These are phyloP conservation scores for Cerastoderma edule DNA, from an alignment of 2,888 invertebrate genomes.

Conservation along the genomic window DNA sequence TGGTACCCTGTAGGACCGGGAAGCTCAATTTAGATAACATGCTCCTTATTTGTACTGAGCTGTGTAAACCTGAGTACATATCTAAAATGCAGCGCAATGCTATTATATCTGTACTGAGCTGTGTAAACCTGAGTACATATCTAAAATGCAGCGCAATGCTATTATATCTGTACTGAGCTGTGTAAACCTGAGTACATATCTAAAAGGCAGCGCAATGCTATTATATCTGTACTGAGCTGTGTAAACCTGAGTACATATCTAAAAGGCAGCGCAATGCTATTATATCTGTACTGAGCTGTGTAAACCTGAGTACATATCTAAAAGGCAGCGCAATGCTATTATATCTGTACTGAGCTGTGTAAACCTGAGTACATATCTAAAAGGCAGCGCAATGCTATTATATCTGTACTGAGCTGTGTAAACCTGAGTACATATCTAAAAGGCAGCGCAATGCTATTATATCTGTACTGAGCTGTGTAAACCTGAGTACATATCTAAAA, in stretches of 20 bases:
- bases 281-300: conserved; percentile 2
- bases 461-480: too few relatives aligned
- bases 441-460: too few relatives aligned
- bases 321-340: too few relatives aligned
- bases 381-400: too few relatives aligned
- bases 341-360: too few relatives aligned
- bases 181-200: neutral
- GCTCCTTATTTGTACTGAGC: neutral
- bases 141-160: neutral
- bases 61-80: neutral
- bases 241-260: neutral
- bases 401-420: too few relatives aligned
- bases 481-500: too few relatives aligned
- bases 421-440: too few relatives aligned
- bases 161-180: conserved; percentile 9
- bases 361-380: too few relatives aligned
- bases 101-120: conserved; percentile 9
- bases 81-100: neutral
- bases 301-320: too few relatives aligned
- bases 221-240: conserved; percentile 8
- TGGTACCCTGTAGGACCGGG: neutral
- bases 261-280: neutral
- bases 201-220: neutral
- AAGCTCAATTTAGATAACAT: neutral
- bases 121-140: neutral